phyloP scores from a whole-genome alignment of 2,888 invertebrate genomes.

The Hermodice carunculata region DNA sequence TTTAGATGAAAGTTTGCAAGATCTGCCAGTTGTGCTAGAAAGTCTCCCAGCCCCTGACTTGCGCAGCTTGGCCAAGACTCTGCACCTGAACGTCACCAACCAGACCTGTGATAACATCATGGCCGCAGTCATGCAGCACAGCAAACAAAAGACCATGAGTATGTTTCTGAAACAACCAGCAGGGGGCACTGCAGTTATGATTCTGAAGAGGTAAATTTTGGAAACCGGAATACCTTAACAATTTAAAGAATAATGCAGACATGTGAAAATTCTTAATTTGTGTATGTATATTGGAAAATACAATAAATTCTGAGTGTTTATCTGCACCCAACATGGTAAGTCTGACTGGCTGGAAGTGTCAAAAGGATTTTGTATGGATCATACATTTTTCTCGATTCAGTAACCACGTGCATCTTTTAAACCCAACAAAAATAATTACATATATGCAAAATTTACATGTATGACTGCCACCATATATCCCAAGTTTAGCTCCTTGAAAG shows the following conservation, averaged over 20 bases:
- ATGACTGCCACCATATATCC: too few relatives aligned
- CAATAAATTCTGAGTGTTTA: too few relatives aligned
- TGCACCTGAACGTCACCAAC: slow-evolving; percentile 45
- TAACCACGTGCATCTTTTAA: too few relatives aligned
- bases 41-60: slow-evolving; percentile 66
- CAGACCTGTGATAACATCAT: slow-evolving; percentile 55
- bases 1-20: slow-evolving; percentile 42
- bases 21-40: slow-evolving; percentile 61
- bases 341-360: too few relatives aligned
- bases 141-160: slow-evolving; percentile 58
- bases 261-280: too few relatives aligned
- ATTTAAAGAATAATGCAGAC: background rate
- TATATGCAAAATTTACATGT: too few relatives aligned
- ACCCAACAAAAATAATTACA: too few relatives aligned
- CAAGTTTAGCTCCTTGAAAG: too few relatives aligned
- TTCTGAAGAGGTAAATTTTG: background rate
- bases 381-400: too few relatives aligned
- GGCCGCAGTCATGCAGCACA: slow-evolving; percentile 63
- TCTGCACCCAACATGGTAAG: too few relatives aligned
- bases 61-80: slow-evolving; percentile 66
- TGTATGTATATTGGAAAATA: too few relatives aligned
- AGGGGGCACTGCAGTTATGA: slow-evolving; percentile 6
- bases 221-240: background rate
- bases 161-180: slow-evolving; percentile 48
- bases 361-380: too few relatives aligned